Base-by-base conservation (phyloP, 2,113 vertebrate species). In the Oryzias javanicus region DNA sequence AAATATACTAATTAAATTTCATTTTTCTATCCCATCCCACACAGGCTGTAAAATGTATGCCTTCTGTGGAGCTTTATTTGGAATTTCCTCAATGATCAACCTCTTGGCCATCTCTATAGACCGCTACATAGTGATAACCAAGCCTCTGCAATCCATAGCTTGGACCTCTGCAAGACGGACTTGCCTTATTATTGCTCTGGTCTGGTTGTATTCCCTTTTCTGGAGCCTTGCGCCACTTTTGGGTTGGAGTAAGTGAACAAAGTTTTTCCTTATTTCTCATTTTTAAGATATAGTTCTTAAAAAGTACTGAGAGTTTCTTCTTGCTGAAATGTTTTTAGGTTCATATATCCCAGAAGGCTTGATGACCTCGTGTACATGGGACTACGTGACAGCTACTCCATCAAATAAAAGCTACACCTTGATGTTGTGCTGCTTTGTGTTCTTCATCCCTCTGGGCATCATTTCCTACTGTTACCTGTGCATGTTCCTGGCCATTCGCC, bases 181-280 rank as follows among this genome's bases (percentile, higher is more conserved):
- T 0, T 82, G 85, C 1, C 50, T 93, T 60, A 91, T 93, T 58
- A 92, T 98, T 67, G 64, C 88, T 22, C 88, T 92, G 24, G 87
- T 97, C 60, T 98, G 95, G 95, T 70, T 96, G 48, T 97, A 98
- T 56, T 94, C 95, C 42, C 78, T 98, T 71, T 92, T 91, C 46
- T 98, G 96, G 96, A 98, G 95, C 60, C 91, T 98, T 6, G 95
- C 95, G 0, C 95, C 95, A 27, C 95, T 98, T 83, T 90, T 98
- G 76, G 96, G 96, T 71, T 98, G 95, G 96, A 98, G 96, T 98
- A 91, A 94, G 94, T 83, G n/a, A 1, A 44, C 24, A n/a, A 19
- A 14, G 16, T 56, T 16, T 60, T 16, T 45, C 3, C 0, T n/a
- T 42, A 3, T 6, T 41, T 10, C 18, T 19, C n/a, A 22, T 40